Conservation (phyloP, 2,113 vertebrate species). For the Sclerurus mexicanus region DNA sequence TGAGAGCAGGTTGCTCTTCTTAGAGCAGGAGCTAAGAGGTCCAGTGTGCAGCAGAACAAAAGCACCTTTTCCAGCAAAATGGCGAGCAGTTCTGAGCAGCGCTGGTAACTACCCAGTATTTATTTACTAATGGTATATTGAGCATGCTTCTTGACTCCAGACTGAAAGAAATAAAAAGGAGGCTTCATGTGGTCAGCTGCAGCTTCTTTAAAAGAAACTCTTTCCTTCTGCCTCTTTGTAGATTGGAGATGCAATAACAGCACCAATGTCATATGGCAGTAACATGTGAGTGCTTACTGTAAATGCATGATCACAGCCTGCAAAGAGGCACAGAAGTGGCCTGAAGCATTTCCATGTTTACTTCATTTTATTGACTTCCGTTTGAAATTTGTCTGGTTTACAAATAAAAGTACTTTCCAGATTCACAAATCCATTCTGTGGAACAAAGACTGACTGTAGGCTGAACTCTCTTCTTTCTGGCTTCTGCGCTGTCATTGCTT, state of each 20-base stretch:
- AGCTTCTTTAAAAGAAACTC: neutral
- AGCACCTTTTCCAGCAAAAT: neutral
- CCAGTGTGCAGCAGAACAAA: neutral
- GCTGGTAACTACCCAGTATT: neutral
- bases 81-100: neutral
- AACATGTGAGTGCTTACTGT: neutral
- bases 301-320: neutral
- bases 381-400: neutral
- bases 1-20: neutral
- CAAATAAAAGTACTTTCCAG: neutral
- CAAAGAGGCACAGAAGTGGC: neutral
- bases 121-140: neutral
- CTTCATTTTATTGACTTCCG: neutral
- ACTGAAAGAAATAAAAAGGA: neutral
- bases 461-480: neutral
- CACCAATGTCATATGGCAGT: neutral
- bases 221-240: neutral
- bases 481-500: neutral
- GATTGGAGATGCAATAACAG: neutral
- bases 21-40: neutral
- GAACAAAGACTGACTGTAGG: neutral
- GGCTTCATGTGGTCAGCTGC: neutral
- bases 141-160: neutral
- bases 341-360: neutral
- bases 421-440: neutral